Evolutionary conservation across 2,113 vertebrate species (phyloP).

Genomic region (Scomber japonicus): DNA sequence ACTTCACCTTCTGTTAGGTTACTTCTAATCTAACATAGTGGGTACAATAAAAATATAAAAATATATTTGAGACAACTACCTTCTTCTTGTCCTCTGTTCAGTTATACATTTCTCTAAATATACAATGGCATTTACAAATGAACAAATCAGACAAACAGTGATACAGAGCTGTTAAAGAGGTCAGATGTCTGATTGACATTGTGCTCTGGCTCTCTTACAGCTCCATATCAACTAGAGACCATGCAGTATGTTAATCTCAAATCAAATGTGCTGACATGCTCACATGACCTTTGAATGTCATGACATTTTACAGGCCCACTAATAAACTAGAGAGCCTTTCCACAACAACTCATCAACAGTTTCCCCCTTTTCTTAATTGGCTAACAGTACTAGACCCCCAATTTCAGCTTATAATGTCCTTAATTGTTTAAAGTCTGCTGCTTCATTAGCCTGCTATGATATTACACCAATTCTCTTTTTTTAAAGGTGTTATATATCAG

Average conservation of each 20-base stretch:
- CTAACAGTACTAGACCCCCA: background rate
- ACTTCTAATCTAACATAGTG: slow-evolving; percentile 1
- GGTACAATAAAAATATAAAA: background rate
- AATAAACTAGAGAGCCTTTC: slow-evolving; percentile 61
- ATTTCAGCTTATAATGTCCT: background rate
- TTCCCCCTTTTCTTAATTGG: slow-evolving; percentile 29
- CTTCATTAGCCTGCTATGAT: too few species aligned
- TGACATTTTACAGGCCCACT: slow-evolving; percentile 73
- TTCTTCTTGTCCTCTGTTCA: background rate
- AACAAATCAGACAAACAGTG: background rate
- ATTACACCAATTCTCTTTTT: too few species aligned
- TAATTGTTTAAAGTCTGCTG: too few species aligned
- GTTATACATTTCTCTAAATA: too few species aligned
- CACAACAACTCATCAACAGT: slow-evolving; percentile 41
- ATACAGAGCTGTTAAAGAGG: slow-evolving; percentile 19
- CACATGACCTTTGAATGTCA: slow-evolving; percentile 83
- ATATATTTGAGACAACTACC: background rate
- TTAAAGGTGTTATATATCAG: too few species aligned
- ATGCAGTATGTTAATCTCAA: slow-evolving; percentile 62
- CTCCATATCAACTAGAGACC: slow-evolving; percentile 43
- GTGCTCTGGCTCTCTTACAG: background rate
- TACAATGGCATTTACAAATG: background rate
- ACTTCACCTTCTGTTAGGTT: slow-evolving; percentile 1
- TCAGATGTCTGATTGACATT: slow-evolving; percentile 43
- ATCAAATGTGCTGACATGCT: slow-evolving; percentile 61